These are phyloP conservation scores for Dasypus novemcinctus DNA, from an alignment of 2,113 vertebrate genomes.

Conservation along the genomic window DNA sequence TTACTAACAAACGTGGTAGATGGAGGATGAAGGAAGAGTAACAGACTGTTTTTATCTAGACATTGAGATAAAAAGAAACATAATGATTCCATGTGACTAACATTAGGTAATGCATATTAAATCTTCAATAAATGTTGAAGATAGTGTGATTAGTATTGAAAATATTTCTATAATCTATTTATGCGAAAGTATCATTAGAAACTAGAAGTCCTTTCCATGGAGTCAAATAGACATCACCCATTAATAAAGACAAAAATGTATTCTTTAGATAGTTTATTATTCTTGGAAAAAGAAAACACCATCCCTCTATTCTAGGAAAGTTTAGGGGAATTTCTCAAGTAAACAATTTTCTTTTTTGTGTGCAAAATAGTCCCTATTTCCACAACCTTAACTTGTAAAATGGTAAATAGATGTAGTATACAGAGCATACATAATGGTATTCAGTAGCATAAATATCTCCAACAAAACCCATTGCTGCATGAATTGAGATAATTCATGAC, in stretches of 20 bases:
- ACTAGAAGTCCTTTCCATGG: no score
- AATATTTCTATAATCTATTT: not conserved
- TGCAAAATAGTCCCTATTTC: not conserved
- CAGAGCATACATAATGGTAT: not conserved
- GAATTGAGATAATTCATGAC: constrained; percentile 30
- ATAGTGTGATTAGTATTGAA: not conserved
- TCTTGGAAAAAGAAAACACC: not conserved
- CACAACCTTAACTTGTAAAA: not conserved
- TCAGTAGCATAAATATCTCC: not conserved
- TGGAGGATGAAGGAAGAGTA: not conserved
- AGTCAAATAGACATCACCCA: not conserved
- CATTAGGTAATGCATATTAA: not conserved
- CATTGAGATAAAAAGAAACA: not conserved
- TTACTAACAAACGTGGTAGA: not conserved
- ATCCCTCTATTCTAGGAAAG: not conserved
- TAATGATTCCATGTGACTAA: not conserved
- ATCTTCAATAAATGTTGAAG: not conserved
- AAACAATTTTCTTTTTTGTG: not conserved
- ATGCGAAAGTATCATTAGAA: not conserved
- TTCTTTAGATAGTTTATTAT: not conserved
- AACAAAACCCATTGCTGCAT: not conserved
- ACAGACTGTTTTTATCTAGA: not conserved
- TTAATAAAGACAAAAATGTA: not conserved
- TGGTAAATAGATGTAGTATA: not conserved
- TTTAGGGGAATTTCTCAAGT: not conserved